phyloP scores from a whole-genome alignment of 1,140 invertebrate genomes.

The Drosophila arizonae region DNA sequence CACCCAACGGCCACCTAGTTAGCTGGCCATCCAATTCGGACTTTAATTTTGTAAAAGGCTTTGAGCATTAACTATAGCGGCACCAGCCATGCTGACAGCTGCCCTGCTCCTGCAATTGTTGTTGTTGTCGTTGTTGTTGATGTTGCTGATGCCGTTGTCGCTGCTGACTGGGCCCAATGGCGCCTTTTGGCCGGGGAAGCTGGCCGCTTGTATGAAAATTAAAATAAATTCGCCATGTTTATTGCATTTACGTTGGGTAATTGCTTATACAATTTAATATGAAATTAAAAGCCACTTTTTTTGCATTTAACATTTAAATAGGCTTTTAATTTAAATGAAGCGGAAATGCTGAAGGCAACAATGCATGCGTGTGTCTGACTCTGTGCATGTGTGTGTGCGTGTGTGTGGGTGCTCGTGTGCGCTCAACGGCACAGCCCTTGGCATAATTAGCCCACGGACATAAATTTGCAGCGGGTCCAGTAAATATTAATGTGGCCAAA shows the following conservation, averaged over 20 bases:
- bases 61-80: constrained; percentile 42
- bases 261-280: constrained; percentile 79
- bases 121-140: constrained; percentile 6
- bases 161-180: constrained; percentile 12
- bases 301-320: constrained; percentile 75
- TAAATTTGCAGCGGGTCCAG: constrained; percentile 53
- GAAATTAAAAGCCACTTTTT: constrained; percentile 68
- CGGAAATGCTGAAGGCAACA: constrained; percentile 37
- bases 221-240: constrained; percentile 76
- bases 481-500: constrained; percentile 60
- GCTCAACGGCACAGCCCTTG: constrained; percentile 37
- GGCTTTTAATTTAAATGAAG: constrained; percentile 70
- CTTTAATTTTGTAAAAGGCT: constrained; percentile 77
- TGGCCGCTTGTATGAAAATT: constrained; percentile 53
- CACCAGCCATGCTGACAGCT: constrained; percentile 50
- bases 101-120: constrained; percentile 7
- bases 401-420: constrained; percentile 3
- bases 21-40: constrained; percentile 3
- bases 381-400: not conserved
- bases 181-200: constrained; percentile 49
- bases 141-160: constrained; percentile 12
- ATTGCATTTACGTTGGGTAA: constrained; percentile 75
- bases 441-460: constrained; percentile 57
- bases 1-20: not conserved
- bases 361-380: not conserved